Base-by-base conservation (phyloP, 2,113 vertebrate species). In the Dicaeum eximium region DNA sequence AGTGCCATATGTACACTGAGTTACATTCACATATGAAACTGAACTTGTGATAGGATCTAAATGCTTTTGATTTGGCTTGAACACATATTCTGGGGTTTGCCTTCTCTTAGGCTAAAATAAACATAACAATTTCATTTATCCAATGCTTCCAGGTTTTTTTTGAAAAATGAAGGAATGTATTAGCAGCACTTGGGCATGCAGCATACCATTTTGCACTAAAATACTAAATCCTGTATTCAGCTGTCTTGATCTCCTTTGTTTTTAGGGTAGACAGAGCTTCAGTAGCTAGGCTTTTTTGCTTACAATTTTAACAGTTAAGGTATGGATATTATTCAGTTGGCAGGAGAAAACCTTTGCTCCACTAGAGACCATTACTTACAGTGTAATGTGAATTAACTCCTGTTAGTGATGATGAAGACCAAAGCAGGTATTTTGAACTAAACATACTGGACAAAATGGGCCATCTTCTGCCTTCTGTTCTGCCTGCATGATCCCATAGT, bases 391-490 rank as follows among this genome's bases (percentile, higher is more conserved):
- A 47, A 40, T 47, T 53, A 71, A 71, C 15, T 71, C 13, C 45
- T 35, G 7, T 62, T 91, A 47, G 5, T 1, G 4, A 53, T 44
- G 86, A 93, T 58, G 42, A 64, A 92, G 83, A 96, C 87, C 83
- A 93, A 96, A 96, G 83, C 83, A 94, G 93, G 42, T 96, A 92
- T 91, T 92, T 86, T 83, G 86, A 93, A 88, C 53, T 64, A 85
- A 96, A 91, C 45, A 42, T 28, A 77, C 65, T 78, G 56, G 79
- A 54, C 82, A 95, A 80, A 96, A 93, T 47, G n/a, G 58, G 25
- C 44, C 30, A 86, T 61, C 78, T 92, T 65, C 80, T 74, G 80
- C 44, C 22, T 86, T 80, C 64, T 71, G 31, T 78, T 83, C 44
- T 48, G 50, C 58, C 60, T 2, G 0, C 33, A 33, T 64, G 95